phyloP scores from a whole-genome alignment of 1,140 invertebrate genomes.

The Triops cancriformis region DNA sequence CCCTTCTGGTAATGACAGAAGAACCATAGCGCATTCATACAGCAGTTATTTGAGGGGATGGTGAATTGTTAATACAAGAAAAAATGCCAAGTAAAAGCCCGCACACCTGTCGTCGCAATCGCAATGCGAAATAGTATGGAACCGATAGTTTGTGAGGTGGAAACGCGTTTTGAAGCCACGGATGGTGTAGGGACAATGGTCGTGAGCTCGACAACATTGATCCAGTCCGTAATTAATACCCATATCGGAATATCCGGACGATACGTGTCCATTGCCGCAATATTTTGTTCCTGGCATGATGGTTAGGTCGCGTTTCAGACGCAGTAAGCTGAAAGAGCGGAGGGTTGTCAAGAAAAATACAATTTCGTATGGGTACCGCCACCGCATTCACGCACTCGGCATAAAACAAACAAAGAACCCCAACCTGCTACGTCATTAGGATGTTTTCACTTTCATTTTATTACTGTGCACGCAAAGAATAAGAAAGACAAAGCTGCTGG shows the following conservation, averaged over 20 bases:
- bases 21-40: background rate
- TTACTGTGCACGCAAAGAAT: background rate
- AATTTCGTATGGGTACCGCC: background rate
- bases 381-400: background rate
- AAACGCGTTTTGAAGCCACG: conserved; percentile 56
- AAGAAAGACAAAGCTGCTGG: background rate
- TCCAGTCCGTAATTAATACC: conserved; percentile 57
- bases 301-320: conserved; percentile 35
- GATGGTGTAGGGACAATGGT: conserved; percentile 59
- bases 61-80: conserved; percentile 11
- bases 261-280: conserved; percentile 65
- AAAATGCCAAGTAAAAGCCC: background rate
- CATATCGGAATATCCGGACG: conserved; percentile 56
- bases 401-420: background rate
- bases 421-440: background rate
- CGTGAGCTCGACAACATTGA: conserved; percentile 66
- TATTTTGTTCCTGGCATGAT: conserved; percentile 48
- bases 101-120: conserved; percentile 73
- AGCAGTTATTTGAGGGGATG: background rate
- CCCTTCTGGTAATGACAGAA: background rate
- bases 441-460: background rate
- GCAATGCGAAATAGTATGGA: conserved; percentile 78
- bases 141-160: conserved; percentile 66
- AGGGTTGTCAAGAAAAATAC: conserved; percentile 7
- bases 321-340: conserved; percentile 35